phyloP scores from a whole-genome alignment of 2,797 vertebrate species.

The Tarsius wallacei region DNA sequence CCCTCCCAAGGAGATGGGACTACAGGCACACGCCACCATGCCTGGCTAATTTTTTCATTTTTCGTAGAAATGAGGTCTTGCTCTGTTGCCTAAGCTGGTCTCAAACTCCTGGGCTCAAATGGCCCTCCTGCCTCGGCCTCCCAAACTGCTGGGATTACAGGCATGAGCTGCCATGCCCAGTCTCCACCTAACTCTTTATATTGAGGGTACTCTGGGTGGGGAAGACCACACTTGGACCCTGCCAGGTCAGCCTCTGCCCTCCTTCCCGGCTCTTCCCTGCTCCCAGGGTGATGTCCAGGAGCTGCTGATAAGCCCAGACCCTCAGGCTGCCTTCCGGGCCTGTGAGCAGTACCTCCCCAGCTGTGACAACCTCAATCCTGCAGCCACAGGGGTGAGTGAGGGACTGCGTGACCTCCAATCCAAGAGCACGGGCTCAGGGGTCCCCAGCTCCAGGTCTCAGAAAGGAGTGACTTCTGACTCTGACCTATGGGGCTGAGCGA shows the following conservation, averaged over 20 bases:
- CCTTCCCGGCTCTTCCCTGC: neutral
- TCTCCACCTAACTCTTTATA: neutral
- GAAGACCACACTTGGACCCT: neutral
- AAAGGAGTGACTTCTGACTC: neutral
- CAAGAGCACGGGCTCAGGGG: neutral
- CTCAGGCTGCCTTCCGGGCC: constrained; percentile 93
- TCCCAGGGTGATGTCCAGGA: constrained; percentile 96
- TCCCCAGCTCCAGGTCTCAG: neutral
- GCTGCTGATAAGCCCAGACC: constrained; percentile 93
- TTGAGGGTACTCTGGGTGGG: neutral
- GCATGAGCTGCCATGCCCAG: too few species aligned
- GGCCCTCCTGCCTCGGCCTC: too few species aligned
- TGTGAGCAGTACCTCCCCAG: constrained; percentile 94
- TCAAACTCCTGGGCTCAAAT: too few species aligned
- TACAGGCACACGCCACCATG: too few species aligned
- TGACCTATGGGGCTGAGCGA: neutral
- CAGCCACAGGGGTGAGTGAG: constrained; percentile 59
- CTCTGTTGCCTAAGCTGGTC: too few species aligned
- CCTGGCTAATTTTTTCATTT: too few species aligned
- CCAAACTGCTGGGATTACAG: too few species aligned
- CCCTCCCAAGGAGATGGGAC: too few species aligned
- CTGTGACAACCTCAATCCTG: constrained; percentile 90
- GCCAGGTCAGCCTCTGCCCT: neutral
- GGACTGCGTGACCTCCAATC: neutral
- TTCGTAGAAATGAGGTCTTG: too few species aligned